Conservation (phyloP, 2,113 vertebrate genomes). For the Anguilla rostrata region DNA sequence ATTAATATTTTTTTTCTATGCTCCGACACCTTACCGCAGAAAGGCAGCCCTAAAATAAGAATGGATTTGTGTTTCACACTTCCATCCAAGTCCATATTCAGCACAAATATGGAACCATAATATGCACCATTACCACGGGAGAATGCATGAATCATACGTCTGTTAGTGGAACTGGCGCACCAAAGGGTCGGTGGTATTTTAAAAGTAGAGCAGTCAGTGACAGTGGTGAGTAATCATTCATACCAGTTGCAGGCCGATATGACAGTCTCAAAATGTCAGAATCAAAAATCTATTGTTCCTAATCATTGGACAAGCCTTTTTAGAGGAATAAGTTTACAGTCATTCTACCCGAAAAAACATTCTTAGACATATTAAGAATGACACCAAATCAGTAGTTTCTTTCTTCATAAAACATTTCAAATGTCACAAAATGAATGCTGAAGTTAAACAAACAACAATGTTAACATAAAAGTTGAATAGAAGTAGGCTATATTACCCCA, state of each 20-base stretch:
- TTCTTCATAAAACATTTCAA: background rate
- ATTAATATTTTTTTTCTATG: no score
- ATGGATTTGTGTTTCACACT: background rate
- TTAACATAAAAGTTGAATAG: background rate
- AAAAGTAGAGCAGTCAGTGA: background rate
- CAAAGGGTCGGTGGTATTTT: background rate
- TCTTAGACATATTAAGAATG: background rate
- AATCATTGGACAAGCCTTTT: background rate
- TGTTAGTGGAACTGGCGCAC: background rate
- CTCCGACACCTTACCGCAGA: background rate
- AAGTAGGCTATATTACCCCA: background rate
- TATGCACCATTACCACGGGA: background rate
- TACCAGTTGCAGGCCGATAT: background rate
- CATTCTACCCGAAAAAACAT: no score
- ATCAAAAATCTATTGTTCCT: background rate
- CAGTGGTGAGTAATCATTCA: background rate
- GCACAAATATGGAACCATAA: background rate
- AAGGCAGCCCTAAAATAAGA: background rate
- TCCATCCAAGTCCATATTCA: background rate
- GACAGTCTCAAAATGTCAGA: background rate
- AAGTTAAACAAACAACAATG: background rate
- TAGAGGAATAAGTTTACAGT: no score
- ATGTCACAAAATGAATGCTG: background rate
- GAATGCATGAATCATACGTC: background rate
- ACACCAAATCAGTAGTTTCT: background rate